A percentile compares a stretch with the other conserved stretches of the same genome.
Conservation (phyloP, 2,797 vertebrate species). For the Caiman crocodilus region DNA sequence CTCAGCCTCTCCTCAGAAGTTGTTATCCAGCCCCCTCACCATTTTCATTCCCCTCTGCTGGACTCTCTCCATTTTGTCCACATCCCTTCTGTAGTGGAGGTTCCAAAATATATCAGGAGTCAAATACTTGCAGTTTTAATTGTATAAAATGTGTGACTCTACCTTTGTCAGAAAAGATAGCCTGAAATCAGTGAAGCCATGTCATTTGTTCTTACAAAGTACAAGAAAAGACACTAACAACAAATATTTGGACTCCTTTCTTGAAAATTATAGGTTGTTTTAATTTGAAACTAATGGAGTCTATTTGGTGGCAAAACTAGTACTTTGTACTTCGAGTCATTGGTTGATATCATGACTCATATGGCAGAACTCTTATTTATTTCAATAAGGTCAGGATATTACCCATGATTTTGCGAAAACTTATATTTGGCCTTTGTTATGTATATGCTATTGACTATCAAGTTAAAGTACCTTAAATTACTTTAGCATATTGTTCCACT, state of each 20-base stretch:
- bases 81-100: neutral
- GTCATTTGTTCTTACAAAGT: neutral
- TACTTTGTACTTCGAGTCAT: neutral
- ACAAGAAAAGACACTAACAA: neutral
- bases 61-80: neutral
- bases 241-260: too few species aligned
- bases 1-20: too few species aligned
- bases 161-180: neutral
- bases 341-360: neutral
- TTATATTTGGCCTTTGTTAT: too few species aligned
- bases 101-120: neutral
- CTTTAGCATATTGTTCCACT: neutral
- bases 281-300: neutral
- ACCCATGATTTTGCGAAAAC: too few species aligned
- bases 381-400: too few species aligned
- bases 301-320: neutral
- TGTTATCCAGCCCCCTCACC: too few species aligned
- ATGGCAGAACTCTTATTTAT: neutral
- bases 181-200: neutral
- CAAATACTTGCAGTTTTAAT: neutral
- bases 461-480: too few species aligned
- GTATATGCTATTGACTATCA: too few species aligned
- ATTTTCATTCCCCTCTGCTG: conserved; percentile 8
- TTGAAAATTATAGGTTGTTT: neutral
- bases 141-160: neutral